Evolutionary conservation across 2,888 invertebrate genomes (phyloP), one percentile per base, ranked within the genome.

Genomic region (Phoenoteleia sp.): DNA sequence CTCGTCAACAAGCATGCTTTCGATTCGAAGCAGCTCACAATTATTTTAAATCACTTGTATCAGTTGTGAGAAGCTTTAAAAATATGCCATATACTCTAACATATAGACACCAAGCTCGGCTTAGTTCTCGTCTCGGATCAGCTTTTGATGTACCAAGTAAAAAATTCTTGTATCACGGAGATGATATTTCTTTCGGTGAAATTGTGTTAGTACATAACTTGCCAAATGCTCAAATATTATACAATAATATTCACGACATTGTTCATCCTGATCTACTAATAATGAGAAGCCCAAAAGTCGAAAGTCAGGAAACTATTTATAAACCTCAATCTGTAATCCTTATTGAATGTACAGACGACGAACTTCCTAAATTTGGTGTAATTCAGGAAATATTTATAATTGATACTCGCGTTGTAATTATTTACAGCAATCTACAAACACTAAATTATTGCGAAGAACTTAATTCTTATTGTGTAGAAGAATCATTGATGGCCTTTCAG

Each of bases 1-100:
- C 77, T 7, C 58, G 86, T 13, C 86, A 86, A 17, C 83, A 83
- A 11, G 81, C 81, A 80, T 79, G 79, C 25, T 86, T 88, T 56
- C 25, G 83, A 62, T 87, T 87, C 42, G 86, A 88, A 80, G 64
- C 67, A 36, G 29, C 80, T 3, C 88, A 87, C 66, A 62, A 25
- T 36, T 81, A 56, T 42, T 83, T 84, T 47, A 87, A 84, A 76
- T n/a, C 49, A 5, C 33, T 86, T 13, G 75, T 86, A 9, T 76
- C 81, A 13, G 81, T 83, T 1, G 75, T 86, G 2, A 17, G 79
- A 7, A 86, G 75, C 71, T 86, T 69, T 29, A 75, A 79, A 69
- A 84, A 80, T 25, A 54, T 75, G 52, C 52, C 84, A 7, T 36
- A 52, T 1, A 75, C 80, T 2, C 56, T 72, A 21, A 36, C 27